Percentiles rank a stretch among this genome's conserved stretches.
Evolutionary conservation across 2,797 vertebrate genomes (phyloP).

Genomic region (Bovichtus variegatus): DNA sequence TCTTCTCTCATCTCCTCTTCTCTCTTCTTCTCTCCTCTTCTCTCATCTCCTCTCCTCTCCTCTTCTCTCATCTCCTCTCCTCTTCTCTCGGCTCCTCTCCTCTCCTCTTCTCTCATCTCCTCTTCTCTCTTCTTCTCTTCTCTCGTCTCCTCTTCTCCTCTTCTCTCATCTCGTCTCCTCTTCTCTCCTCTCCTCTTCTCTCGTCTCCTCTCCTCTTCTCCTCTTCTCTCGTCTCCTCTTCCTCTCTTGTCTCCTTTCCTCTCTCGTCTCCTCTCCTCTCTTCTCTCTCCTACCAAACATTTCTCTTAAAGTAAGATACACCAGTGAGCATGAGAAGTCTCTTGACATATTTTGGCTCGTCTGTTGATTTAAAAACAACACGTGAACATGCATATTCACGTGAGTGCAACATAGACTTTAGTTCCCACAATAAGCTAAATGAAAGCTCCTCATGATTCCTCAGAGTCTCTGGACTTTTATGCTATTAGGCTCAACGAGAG

Average conservation of each 20-base stretch:
- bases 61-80: too few species aligned
- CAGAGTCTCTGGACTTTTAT: slow-evolving; percentile 55
- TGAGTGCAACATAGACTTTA: not conserved
- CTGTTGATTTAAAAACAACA: not conserved
- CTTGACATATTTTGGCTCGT: not conserved
- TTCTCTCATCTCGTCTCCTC: not conserved
- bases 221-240: not conserved
- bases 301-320: not conserved
- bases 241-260: not conserved
- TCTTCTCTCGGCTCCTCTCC: too few species aligned
- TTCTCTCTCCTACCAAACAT: slow-evolving; percentile 17
- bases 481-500: slow-evolving; percentile 51
- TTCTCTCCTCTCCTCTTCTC: not conserved
- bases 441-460: slow-evolving; percentile 29
- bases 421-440: slow-evolving; percentile 35
- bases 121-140: not conserved
- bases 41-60: too few species aligned
- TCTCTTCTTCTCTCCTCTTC: too few species aligned
- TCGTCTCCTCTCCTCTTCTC: not conserved
- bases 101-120: too few species aligned
- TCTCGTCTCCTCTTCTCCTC: not conserved
- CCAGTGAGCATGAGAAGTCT: not conserved
- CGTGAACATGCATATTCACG: slow-evolving; percentile 9
- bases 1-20: too few species aligned
- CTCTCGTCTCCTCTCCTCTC: not conserved